Evolutionary conservation across 2,113 vertebrate species (phyloP), one percentile per base, ranked within the genome.

Genomic region (Tichodroma muraria): DNA sequence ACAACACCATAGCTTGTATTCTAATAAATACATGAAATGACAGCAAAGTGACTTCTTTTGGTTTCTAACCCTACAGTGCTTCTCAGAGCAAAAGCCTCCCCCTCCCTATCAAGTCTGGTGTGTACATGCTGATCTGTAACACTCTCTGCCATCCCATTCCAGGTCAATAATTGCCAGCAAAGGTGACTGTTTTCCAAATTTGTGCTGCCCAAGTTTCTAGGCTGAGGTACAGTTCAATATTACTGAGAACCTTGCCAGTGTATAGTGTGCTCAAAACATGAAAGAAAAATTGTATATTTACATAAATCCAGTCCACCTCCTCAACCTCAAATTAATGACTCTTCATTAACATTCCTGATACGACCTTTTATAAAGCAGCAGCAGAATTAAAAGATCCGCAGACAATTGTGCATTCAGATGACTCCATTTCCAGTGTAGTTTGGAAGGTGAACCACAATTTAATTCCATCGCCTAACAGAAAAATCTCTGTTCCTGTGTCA

Each of bases 371-470:
- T 63, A 89, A 94, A 88, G 54, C 20, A 25, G 45, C 24, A 91
- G 45, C 42, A 56, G 50, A 72, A 86, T 73, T 75, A 87, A 69
- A 87, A 89, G 64, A 76, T 75, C 38, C 47, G 49, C 0, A 1
- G 79, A 68, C 69, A 81, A 64, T 12, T 2, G 3, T 60, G 49
- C 47, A 54, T 92, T 86, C 60, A 56, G 54, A 77, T 70, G 9
- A 66, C 33, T 61, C 35, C 16, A 45, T 71, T 86, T 86, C 79
- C 81, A 80, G 27, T 25, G 22, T 45, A 80, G 64, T 57, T 86
- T 45, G 24, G 85, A 88, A 95, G 76, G 35, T 80, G 45, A 93
- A 64, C 56, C 61, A 81, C 88, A 69, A 78, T 78, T 95, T 95
- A 95, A 95, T 86, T 93, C 76, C 53, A 84, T 64, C 6, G 30